These are phyloP conservation scores for Esox lucius DNA, from an alignment of 2,797 vertebrate species.

Conservation along the genomic window DNA sequence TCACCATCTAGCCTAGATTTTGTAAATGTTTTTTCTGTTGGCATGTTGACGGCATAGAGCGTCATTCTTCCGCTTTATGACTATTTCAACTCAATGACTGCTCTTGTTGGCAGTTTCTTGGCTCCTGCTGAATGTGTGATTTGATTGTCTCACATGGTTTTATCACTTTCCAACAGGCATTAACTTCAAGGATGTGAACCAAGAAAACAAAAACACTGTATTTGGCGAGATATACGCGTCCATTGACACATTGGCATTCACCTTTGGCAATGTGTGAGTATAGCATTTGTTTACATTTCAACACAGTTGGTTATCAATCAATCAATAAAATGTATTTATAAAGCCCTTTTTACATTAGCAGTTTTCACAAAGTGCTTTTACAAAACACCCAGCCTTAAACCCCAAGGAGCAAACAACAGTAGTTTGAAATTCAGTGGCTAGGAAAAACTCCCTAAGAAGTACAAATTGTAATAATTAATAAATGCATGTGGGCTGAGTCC, in stretches of 20 bases:
- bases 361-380: too few species aligned
- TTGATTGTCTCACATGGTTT: slow-evolving; percentile 41
- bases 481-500: too few species aligned
- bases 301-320: slow-evolving; percentile 15
- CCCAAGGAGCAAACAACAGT: too few species aligned
- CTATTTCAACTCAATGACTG: background rate
- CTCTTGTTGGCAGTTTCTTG: slow-evolving; percentile 26
- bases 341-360: too few species aligned
- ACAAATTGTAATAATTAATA: too few species aligned
- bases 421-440: too few species aligned
- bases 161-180: slow-evolving; percentile 72
- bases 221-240: slow-evolving; percentile 90
- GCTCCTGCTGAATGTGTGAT: slow-evolving; percentile 3
- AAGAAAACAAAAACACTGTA: slow-evolving; percentile 83
- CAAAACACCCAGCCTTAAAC: too few species aligned
- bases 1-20: too few species aligned
- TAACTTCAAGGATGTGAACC: slow-evolving; percentile 91
- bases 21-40: background rate
- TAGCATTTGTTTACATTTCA: slow-evolving; percentile 42
- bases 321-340: too few species aligned
- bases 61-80: background rate
- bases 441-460: too few species aligned
- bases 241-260: slow-evolving; percentile 95
- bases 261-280: slow-evolving; percentile 99
- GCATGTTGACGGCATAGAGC: background rate